Conservation (phyloP, 2,888 invertebrate species). For the Trichogramma evanescens region DNA sequence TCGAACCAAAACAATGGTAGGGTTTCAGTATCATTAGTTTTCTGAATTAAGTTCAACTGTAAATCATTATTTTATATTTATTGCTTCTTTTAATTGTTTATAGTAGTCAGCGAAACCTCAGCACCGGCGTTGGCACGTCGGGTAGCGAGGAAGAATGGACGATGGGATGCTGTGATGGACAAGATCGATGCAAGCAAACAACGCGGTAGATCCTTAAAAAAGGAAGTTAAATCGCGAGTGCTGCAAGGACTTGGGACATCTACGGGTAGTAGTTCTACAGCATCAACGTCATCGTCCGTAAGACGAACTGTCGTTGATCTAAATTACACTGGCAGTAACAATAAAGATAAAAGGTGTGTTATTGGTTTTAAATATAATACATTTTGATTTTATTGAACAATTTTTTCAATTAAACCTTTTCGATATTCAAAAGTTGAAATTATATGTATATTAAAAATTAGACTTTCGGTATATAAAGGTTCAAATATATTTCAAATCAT, state of each 20-base stretch:
- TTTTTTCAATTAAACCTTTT: too few relatives aligned
- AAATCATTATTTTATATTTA: background rate
- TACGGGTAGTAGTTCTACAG: conserved; percentile 27
- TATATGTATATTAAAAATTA: too few relatives aligned
- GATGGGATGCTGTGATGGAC: conserved; percentile 80
- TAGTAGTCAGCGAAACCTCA: too few relatives aligned
- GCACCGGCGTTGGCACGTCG: background rate
- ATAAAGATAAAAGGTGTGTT: conserved; percentile 34
- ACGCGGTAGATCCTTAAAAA: conserved; percentile 64
- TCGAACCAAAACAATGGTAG: conserved; percentile 44
- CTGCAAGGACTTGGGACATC: conserved; percentile 36
- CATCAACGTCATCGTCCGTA: conserved; percentile 28
- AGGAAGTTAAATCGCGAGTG: conserved; percentile 84
- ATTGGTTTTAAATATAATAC: too few relatives aligned
- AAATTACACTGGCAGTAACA: conserved; percentile 37
- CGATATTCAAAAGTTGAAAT: too few relatives aligned
- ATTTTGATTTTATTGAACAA: too few relatives aligned
- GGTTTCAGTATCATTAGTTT: background rate
- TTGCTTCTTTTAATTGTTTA: background rate
- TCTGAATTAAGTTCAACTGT: background rate
- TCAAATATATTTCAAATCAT: too few relatives aligned
- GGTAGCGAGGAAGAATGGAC: conserved; percentile 52
- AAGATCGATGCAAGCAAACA: conserved; percentile 69
- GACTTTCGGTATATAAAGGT: too few relatives aligned
- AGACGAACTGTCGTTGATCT: conserved; percentile 34